Conservation (phyloP, 2,113 vertebrate species). For the Tetraodon nigroviridis region DNA sequence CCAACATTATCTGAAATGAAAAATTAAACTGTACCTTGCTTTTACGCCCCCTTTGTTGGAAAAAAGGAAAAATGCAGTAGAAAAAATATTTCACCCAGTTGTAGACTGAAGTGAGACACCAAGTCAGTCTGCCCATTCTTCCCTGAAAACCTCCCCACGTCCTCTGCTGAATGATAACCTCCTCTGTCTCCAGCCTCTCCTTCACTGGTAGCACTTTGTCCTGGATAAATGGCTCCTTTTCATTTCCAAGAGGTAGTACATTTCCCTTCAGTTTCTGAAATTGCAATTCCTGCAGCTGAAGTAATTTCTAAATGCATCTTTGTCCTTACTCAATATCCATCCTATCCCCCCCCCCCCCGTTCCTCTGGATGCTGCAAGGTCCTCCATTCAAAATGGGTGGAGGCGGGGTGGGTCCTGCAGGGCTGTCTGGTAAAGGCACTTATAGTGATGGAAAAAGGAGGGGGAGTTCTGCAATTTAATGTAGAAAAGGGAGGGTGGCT, state of each 20-base stretch:
- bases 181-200: constrained; percentile 15
- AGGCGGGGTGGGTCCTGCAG: constrained; percentile 39
- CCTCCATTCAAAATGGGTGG: constrained; percentile 52
- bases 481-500: constrained; percentile 33
- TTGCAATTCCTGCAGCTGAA: neutral
- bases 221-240: neutral
- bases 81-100: constrained; percentile 81
- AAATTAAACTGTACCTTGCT: constrained; percentile 60
- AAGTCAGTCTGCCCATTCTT: constrained; percentile 77
- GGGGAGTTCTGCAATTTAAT: constrained; percentile 42
- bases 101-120: constrained; percentile 79
- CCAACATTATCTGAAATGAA: neutral
- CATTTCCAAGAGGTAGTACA: constrained; percentile 1
- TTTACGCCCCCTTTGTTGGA: constrained; percentile 48
- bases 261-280: constrained; percentile 3
- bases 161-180: constrained; percentile 12
- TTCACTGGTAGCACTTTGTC: constrained; percentile 22
- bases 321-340: constrained; percentile 35
- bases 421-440: constrained; percentile 53
- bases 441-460: constrained; percentile 57
- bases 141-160: constrained; percentile 32
- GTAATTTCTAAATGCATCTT: constrained; percentile 10
- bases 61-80: constrained; percentile 78
- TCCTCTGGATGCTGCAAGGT: constrained; percentile 63
- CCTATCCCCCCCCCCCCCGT: neutral